Conservation (phyloP, 2,888 invertebrate species). For the Drosophila quinaria region DNA sequence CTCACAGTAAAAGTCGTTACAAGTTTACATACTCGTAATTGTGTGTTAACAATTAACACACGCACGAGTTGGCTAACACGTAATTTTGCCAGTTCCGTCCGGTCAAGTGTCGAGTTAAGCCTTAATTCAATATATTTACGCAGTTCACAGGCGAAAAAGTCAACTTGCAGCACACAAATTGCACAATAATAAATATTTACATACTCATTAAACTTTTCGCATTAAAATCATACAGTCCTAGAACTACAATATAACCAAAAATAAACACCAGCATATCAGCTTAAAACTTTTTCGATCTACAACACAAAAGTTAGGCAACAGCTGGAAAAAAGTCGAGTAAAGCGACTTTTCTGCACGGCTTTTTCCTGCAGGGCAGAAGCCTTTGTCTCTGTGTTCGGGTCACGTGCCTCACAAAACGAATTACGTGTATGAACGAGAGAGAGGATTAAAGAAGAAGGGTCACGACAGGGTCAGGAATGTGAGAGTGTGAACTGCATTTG, state of each 20-base stretch:
- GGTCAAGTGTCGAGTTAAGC: not conserved
- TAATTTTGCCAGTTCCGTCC: slow-evolving; percentile 11
- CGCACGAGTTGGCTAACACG: slow-evolving; percentile 35
- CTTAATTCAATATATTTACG: slow-evolving; percentile 45
- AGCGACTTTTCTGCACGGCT: slow-evolving; percentile 31
- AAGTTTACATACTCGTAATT: not conserved
- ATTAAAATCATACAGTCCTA: slow-evolving; percentile 58
- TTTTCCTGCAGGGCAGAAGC: slow-evolving; percentile 1
- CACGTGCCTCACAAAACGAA: slow-evolving; percentile 43
- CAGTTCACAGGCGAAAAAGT: slow-evolving; percentile 14
- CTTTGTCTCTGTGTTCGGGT: slow-evolving; percentile 34
- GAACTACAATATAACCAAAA: slow-evolving; percentile 51
- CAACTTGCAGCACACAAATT: slow-evolving; percentile 29
- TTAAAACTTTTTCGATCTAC: slow-evolving; percentile 73
- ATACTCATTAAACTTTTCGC: slow-evolving; percentile 76
- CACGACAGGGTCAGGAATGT: slow-evolving; percentile 1
- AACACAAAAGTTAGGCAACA: slow-evolving; percentile 42
- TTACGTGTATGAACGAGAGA: slow-evolving; percentile 28
- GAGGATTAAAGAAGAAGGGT: slow-evolving; percentile 10
- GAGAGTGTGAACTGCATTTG: slow-evolving; percentile 29
- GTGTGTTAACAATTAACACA: slow-evolving; percentile 39
- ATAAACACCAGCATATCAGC: slow-evolving; percentile 39
- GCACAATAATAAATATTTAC: slow-evolving; percentile 74
- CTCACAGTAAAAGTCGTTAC: slow-evolving; percentile 14
- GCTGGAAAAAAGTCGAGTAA: slow-evolving; percentile 22